Percentiles rank a stretch among this genome's conserved stretches.
Evolutionary conservation across 2,797 vertebrate genomes (phyloP).

Genomic region (Onychomys arenicola): DNA sequence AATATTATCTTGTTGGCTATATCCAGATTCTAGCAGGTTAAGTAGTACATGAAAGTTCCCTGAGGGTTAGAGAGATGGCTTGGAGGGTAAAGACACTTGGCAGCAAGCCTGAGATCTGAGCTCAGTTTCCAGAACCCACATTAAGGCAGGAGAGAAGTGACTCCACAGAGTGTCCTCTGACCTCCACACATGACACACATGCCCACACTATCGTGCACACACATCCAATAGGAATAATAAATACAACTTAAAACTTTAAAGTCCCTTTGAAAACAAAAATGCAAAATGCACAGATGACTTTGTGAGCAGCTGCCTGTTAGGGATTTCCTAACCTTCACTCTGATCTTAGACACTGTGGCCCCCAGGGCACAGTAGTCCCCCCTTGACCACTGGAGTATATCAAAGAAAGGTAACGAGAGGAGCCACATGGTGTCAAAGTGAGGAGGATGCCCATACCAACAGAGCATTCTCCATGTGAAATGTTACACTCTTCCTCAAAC

Average conservation of each 20-base stretch:
- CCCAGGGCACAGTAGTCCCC: background rate
- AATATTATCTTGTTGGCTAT: conserved; percentile 7
- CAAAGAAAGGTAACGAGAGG: conserved; percentile 34
- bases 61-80: background rate
- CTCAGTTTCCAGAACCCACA: background rate
- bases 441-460: conserved; percentile 5
- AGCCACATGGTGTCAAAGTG: conserved; percentile 1
- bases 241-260: background rate
- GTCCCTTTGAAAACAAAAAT: conserved; percentile 7
- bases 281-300: background rate
- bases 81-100: background rate
- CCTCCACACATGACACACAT: background rate
- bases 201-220: background rate
- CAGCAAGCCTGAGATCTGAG: background rate
- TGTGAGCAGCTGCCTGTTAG: background rate
- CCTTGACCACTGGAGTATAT: background rate
- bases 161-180: background rate
- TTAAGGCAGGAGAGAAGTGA: background rate
- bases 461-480: background rate
- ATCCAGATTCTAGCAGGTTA: conserved; percentile 36
- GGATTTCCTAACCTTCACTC: background rate
- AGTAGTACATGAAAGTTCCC: background rate
- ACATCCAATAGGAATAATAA: background rate
- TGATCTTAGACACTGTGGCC: background rate
- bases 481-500: background rate